These are phyloP conservation scores for Proteles cristata DNA, from an alignment of 2,113 vertebrate species.

Conservation along the genomic window DNA sequence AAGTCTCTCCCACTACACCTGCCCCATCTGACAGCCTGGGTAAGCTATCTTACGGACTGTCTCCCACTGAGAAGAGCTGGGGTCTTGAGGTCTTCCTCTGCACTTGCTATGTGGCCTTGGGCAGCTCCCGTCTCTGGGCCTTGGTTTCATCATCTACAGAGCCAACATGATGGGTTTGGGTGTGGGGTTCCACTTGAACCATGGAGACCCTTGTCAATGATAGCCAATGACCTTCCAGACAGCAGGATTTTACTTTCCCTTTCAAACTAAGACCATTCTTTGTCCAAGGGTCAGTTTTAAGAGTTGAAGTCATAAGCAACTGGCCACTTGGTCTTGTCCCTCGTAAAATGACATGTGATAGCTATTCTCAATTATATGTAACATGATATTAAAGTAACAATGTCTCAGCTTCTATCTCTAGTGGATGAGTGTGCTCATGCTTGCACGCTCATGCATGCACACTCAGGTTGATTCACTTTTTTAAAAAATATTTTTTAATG, in stretches of 20 bases:
- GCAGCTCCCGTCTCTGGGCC: not conserved
- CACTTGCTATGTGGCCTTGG: not conserved
- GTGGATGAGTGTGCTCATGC: not conserved
- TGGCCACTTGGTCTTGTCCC: not conserved
- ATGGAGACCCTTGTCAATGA: not conserved
- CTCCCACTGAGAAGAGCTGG: not conserved
- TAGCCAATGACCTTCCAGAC: not conserved
- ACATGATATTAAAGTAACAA: not conserved
- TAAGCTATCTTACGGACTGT: not conserved
- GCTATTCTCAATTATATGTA: not conserved
- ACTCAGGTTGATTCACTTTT: not conserved
- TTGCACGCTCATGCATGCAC: fast-evolving
- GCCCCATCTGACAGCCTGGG: not conserved
- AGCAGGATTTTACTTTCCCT: not conserved
- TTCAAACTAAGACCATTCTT: not conserved
- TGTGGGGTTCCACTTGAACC: not conserved
- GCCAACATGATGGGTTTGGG: not conserved
- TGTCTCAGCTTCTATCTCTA: not conserved
- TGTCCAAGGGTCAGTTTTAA: not conserved
- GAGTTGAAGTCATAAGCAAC: not conserved
- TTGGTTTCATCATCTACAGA: not conserved
- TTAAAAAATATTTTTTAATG: no score
- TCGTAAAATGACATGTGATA: not conserved
- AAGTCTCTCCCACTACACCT: not conserved
- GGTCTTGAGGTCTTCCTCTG: not conserved